Evolutionary conservation across 2,888 invertebrate species (phyloP).

Genomic region (Pseudolycoriella hygida): DNA sequence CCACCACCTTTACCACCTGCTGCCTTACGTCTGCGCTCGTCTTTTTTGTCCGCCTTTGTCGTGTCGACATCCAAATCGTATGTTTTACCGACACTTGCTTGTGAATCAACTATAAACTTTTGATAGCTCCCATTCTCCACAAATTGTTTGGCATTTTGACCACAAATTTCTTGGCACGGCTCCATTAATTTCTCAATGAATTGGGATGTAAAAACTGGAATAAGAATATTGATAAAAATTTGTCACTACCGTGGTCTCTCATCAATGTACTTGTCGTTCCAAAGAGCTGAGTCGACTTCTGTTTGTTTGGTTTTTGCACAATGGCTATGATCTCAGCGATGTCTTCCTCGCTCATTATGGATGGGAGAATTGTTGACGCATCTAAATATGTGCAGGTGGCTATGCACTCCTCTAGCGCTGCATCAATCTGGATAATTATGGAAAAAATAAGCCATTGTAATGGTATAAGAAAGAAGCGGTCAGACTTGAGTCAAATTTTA

Average conservation of each 20-base stretch:
- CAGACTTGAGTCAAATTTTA: too few species aligned
- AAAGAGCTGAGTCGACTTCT: slow-evolving; percentile 37
- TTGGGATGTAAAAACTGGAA: slow-evolving; percentile 40
- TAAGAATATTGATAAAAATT: slow-evolving; percentile 1
- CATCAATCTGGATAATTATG: slow-evolving; percentile 39
- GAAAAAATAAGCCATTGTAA: too few species aligned
- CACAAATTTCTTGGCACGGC: slow-evolving; percentile 46
- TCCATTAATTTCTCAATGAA: slow-evolving; percentile 50
- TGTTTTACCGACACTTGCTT: slow-evolving; percentile 25
- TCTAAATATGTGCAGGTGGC: slow-evolving; percentile 67
- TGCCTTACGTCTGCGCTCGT: slow-evolving; percentile 79
- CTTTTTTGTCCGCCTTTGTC: slow-evolving; percentile 46
- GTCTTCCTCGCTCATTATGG: slow-evolving; percentile 62
- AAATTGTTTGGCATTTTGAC: slow-evolving; percentile 44
- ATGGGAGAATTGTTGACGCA: slow-evolving; percentile 63
- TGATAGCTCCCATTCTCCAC: slow-evolving; percentile 61
- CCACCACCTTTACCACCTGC: slow-evolving; percentile 77
- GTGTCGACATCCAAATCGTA: neutral
- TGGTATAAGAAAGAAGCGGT: too few species aligned
- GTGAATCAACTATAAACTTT: slow-evolving; percentile 49
- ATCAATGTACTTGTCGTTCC: slow-evolving; percentile 40
- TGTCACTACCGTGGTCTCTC: neutral
- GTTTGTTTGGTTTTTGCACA: slow-evolving; percentile 39
- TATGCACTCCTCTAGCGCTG: slow-evolving; percentile 71
- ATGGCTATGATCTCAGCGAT: slow-evolving; percentile 51